A percentile compares a stretch with the other conserved stretches of the same genome.
These are phyloP conservation scores for Acrocephalus scirpaceus DNA, from an alignment of 2,797 vertebrate species.

Conservation along the genomic window DNA sequence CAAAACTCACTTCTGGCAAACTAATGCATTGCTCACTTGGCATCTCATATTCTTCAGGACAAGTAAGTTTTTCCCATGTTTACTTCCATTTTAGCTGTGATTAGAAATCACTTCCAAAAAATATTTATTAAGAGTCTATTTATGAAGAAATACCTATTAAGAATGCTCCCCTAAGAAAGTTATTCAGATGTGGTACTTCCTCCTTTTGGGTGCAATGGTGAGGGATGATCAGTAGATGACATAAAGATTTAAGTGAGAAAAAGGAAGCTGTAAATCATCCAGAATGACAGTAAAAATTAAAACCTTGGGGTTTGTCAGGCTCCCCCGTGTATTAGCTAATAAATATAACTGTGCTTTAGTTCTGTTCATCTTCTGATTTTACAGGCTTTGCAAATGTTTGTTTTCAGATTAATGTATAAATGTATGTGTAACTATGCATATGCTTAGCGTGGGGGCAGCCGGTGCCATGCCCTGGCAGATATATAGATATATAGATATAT, in stretches of 20 bases:
- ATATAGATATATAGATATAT: not conserved
- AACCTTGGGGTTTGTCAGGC: conserved; percentile 26
- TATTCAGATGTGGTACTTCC: not conserved
- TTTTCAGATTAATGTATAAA: conserved; percentile 33
- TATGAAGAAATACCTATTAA: not conserved
- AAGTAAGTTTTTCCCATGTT: not conserved
- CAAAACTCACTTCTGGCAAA: not conserved
- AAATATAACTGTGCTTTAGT: conserved; percentile 24
- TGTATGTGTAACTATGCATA: conserved; percentile 29
- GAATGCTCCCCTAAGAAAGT: not conserved
- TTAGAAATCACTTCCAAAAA: not conserved
- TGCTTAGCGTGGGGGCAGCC: not conserved
- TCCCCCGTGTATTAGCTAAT: conserved; percentile 30
- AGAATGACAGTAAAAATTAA: conserved; percentile 66
- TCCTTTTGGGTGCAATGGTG: not conserved
- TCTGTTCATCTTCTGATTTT: conserved; percentile 22
- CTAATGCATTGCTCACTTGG: not conserved
- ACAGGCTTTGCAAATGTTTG: conserved; percentile 29
- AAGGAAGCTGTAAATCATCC: conserved; percentile 37
- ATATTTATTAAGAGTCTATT: not conserved
- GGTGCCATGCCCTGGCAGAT: not conserved
- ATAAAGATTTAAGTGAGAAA: not conserved
- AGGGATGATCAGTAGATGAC: not conserved
- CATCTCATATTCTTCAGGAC: not conserved
- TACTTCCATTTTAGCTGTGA: not conserved